These are phyloP conservation scores for Clusia tigrina DNA, from an alignment of 2,888 invertebrate species.

Conservation along the genomic window DNA sequence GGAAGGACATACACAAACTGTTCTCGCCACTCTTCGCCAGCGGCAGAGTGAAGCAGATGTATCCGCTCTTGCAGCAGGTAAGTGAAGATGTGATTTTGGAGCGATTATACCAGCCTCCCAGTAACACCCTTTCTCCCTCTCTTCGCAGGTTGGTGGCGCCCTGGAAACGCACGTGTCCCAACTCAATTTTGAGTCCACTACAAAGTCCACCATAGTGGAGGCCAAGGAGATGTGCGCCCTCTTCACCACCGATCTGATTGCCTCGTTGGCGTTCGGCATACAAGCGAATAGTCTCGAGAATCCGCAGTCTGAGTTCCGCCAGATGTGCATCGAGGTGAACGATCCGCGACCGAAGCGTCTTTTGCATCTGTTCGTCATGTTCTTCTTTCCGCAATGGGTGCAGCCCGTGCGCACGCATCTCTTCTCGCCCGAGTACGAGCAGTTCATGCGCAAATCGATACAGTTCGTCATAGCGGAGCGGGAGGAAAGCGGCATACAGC, in stretches of 20 bases:
- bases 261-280: constrained; percentile 64
- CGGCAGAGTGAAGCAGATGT: constrained; percentile 59
- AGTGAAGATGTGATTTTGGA: background rate
- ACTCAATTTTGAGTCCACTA: constrained; percentile 30
- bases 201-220: constrained; percentile 38
- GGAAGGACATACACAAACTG: constrained; percentile 62
- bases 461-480: constrained; percentile 63
- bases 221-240: constrained; percentile 54
- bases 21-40: constrained; percentile 65
- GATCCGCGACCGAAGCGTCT: constrained; percentile 50
- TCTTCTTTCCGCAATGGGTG: constrained; percentile 61
- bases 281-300: constrained; percentile 63
- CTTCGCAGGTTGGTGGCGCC: constrained; percentile 49
- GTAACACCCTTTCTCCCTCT: background rate
- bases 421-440: constrained; percentile 46
- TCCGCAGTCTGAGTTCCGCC: constrained; percentile 62
- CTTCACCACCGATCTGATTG: constrained; percentile 64
- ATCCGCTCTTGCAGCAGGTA: constrained; percentile 48
- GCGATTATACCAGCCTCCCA: background rate
- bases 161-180: constrained; percentile 46
- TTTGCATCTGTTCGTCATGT: constrained; percentile 59
- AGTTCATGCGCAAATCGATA: constrained; percentile 62
- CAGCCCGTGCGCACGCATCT: constrained; percentile 51
- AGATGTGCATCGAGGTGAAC: constrained; percentile 61
- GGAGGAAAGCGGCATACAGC: constrained; percentile 53